A percentile compares a stretch with the other conserved stretches of the same genome.
phyloP scores from a whole-genome alignment of 2,888 invertebrate genomes.

The Synergus umbraculus region DNA sequence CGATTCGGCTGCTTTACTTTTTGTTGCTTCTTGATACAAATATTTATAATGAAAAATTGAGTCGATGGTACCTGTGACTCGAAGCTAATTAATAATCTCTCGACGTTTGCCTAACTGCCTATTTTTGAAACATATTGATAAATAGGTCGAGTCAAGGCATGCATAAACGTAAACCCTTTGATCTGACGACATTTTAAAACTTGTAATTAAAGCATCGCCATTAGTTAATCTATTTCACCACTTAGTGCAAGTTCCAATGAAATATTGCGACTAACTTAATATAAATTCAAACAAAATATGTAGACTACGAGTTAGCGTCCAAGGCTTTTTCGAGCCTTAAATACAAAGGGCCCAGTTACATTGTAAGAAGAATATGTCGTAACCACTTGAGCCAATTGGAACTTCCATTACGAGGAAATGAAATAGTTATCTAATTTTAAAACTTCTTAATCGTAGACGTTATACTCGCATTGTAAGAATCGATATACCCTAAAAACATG shows the following conservation, averaged over 20 bases:
- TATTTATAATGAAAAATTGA: conserved; percentile 41
- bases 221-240: conserved; percentile 20
- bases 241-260: conserved; percentile 40
- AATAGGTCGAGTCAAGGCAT: conserved; percentile 48
- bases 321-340: conserved; percentile 48
- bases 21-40: conserved; percentile 16
- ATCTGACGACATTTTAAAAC: conserved; percentile 27
- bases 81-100: conserved; percentile 37
- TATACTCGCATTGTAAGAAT: conserved; percentile 24
- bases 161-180: conserved; percentile 45
- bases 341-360: conserved; percentile 66
- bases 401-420: conserved; percentile 34
- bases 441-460: conserved; percentile 19
- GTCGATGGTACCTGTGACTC: conserved; percentile 22
- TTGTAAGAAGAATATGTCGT: conserved; percentile 72
- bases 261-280: conserved; percentile 37
- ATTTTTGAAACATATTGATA: conserved; percentile 57
- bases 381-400: conserved; percentile 62
- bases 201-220: background rate
- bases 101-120: conserved; percentile 46
- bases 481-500: conserved; percentile 18
- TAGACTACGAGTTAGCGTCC: background rate
- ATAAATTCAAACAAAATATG: conserved; percentile 41
- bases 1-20: conserved; percentile 11
- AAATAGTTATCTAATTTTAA: conserved; percentile 23